Conservation (phyloP, 2,888 invertebrate genomes). For the Oxytorus armatus region DNA sequence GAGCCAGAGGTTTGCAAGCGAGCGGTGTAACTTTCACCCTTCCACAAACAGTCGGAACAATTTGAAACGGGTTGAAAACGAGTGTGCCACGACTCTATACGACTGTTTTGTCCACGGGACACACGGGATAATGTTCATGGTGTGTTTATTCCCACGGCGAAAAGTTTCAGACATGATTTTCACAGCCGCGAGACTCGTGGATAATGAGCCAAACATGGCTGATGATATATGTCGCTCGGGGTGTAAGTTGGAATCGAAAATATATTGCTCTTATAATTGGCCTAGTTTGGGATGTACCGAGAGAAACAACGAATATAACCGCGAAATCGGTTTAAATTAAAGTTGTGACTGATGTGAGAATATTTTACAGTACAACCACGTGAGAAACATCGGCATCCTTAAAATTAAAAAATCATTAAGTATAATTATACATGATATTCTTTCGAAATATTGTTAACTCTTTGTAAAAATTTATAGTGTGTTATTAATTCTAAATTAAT, state of each 20-base stretch:
- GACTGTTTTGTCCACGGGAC: slow-evolving; percentile 38
- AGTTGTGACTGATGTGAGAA: background rate
- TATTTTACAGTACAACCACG: background rate
- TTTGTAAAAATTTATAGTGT: no score
- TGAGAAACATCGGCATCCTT: no score
- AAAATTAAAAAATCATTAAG: no score
- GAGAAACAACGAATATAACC: background rate
- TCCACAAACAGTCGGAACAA: slow-evolving; percentile 44
- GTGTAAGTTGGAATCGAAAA: slow-evolving; percentile 28
- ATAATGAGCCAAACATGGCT: slow-evolving; percentile 32
- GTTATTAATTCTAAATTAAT: no score
- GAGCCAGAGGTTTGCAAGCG: slow-evolving; percentile 52
- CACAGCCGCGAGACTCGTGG: slow-evolving; percentile 9
- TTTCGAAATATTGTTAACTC: no score
- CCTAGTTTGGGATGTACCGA: background rate
- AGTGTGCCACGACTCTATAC: slow-evolving; percentile 11
- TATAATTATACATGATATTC: no score
- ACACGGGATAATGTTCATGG: slow-evolving; percentile 20
- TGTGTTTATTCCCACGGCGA: slow-evolving; percentile 30
- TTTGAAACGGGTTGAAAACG: slow-evolving; percentile 53
- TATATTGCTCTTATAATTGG: slow-evolving; percentile 38
- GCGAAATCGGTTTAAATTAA: background rate
- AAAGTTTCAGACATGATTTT: slow-evolving; percentile 32
- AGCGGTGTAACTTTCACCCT: slow-evolving; percentile 61
- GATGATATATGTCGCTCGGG: background rate